These are phyloP conservation scores for Melinopterus prodromus DNA, from an alignment of 2,888 invertebrate species.

Conservation along the genomic window DNA sequence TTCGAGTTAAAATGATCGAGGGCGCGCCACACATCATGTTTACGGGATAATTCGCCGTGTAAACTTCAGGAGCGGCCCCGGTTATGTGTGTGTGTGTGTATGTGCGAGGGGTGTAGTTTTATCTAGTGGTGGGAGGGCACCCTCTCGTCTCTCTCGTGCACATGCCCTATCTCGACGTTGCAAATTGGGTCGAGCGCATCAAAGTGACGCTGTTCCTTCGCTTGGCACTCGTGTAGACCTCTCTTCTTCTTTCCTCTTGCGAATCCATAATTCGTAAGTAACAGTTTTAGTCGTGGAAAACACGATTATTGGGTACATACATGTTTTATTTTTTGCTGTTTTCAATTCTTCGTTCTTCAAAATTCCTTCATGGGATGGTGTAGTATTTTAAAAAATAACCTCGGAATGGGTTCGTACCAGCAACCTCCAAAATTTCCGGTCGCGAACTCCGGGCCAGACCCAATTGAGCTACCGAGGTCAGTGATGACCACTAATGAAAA, in stretches of 20 bases:
- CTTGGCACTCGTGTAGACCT: constrained; percentile 16
- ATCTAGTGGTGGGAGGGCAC: constrained; percentile 13
- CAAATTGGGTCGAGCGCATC: constrained; percentile 47
- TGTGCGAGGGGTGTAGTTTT: constrained; percentile 10
- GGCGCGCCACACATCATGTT: constrained; percentile 24
- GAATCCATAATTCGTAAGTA: background rate
- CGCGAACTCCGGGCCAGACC: too few relatives aligned
- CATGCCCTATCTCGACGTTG: constrained; percentile 46
- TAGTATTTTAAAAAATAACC: too few relatives aligned
- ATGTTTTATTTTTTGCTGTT: background rate
- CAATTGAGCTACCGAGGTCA: too few relatives aligned
- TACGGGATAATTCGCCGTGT: constrained; percentile 27
- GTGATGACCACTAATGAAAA: too few relatives aligned
- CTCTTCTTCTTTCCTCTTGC: constrained; percentile 20
- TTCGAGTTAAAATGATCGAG: constrained; percentile 27
- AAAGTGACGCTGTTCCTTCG: constrained; percentile 41
- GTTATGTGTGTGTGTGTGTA: background rate
- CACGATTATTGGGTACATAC: background rate
- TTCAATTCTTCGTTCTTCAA: too few relatives aligned
- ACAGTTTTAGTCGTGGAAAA: background rate
- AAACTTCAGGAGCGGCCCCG: constrained; percentile 18
- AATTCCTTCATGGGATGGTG: too few relatives aligned
- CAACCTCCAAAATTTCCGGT: too few relatives aligned
- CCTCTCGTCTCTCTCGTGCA: constrained; percentile 25
- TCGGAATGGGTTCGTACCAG: too few relatives aligned